Evolutionary conservation across 2,797 vertebrate genomes (phyloP).

Genomic region (Allobates femoralis): DNA sequence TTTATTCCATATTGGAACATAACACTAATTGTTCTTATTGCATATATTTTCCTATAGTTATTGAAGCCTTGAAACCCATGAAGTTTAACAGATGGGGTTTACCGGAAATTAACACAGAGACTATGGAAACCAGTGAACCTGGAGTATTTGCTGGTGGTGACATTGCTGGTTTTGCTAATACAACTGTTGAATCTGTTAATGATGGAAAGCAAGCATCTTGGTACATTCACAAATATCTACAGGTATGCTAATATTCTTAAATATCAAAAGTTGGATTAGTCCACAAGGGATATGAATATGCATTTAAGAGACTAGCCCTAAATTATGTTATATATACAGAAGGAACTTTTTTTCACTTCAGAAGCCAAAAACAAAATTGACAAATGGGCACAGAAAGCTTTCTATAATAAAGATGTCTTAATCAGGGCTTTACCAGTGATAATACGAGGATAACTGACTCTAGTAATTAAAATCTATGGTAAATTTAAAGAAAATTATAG

Average conservation of each 20-base stretch:
- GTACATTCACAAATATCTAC: constrained; percentile 92
- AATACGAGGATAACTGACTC: too few species aligned
- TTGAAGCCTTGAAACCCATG: constrained; percentile 86
- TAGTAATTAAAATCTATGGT: too few species aligned
- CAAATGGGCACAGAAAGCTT: too few species aligned
- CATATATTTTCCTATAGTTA: constrained; percentile 77
- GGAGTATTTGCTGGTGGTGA: constrained; percentile 96
- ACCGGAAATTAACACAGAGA: constrained; percentile 87
- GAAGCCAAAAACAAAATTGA: not conserved
- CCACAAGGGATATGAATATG: not conserved
- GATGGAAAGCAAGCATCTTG: constrained; percentile 97
- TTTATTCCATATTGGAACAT: not conserved
- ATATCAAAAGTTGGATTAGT: not conserved
- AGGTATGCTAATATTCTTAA: constrained; percentile 75
- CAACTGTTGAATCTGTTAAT: constrained; percentile 92
- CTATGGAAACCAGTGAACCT: constrained; percentile 91
- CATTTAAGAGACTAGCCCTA: not conserved
- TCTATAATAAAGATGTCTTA: too few species aligned
- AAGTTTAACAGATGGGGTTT: constrained; percentile 90
- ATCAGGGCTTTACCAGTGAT: too few species aligned
- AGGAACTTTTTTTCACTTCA: not conserved
- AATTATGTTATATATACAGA: not conserved
- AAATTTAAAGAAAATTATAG: too few species aligned
- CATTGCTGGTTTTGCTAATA: constrained; percentile 87
- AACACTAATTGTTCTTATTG: not conserved